A percentile compares a stretch with the other conserved stretches of the same genome.
Evolutionary conservation across 1,140 invertebrate species (phyloP).

Genomic region (Papilio xuthus): DNA sequence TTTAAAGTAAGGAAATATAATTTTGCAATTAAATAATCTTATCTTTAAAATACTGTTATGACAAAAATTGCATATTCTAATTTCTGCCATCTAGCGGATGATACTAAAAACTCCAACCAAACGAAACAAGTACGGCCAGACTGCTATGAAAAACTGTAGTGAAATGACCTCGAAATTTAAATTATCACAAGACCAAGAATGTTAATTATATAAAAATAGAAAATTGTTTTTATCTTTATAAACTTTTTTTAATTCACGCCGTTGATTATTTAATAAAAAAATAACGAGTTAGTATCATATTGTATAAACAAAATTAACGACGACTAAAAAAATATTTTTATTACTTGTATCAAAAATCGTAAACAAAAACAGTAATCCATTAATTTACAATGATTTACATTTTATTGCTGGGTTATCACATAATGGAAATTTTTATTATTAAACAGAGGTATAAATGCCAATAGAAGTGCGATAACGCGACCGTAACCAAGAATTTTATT

Average conservation of each 20-base stretch:
- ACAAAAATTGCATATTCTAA: neutral
- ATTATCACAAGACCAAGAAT: conserved; percentile 6
- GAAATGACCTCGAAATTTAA: conserved; percentile 28
- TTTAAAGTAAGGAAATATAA: neutral
- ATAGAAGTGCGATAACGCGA: conserved; percentile 71
- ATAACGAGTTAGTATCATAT: neutral
- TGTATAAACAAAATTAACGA: neutral
- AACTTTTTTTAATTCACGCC: neutral
- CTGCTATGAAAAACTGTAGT: neutral
- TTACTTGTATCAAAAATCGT: conserved; percentile 15
- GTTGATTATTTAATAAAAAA: neutral
- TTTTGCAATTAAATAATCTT: neutral
- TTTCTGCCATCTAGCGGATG: conserved; percentile 14
- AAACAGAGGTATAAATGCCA: conserved; percentile 69
- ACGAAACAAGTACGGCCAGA: too few relatives aligned
- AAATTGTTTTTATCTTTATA: neutral
- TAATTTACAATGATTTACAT: conserved; percentile 57
- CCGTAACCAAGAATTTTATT: conserved; percentile 77
- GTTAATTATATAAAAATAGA: conserved; percentile 1
- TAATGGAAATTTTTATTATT: conserved; percentile 52
- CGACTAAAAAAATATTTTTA: neutral
- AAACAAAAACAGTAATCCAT: conserved; percentile 6
- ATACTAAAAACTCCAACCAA: neutral
- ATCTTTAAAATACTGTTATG: neutral
- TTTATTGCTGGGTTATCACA: conserved; percentile 59